These are phyloP conservation scores for Agonum fuliginosum DNA, from an alignment of 2,888 invertebrate species.

Conservation along the genomic window DNA sequence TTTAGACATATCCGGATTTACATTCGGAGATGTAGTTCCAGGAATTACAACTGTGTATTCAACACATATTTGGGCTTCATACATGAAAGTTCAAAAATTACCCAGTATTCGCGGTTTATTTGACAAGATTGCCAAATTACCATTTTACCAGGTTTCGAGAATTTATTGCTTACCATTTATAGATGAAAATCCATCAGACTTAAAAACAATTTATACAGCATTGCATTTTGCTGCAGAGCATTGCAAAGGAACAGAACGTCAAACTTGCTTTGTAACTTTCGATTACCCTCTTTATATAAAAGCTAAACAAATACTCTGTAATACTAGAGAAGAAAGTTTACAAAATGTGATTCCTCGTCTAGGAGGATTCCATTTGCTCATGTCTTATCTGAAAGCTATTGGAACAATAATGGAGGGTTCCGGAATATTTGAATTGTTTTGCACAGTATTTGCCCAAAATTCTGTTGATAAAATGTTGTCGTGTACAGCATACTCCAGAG, in stretches of 20 bases:
- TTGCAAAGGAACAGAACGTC: neutral
- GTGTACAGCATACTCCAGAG: constrained; percentile 64
- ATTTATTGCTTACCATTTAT: too few species aligned
- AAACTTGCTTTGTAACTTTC: neutral
- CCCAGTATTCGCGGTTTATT: too few species aligned
- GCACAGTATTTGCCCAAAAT: constrained; percentile 64
- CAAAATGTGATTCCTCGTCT: neutral
- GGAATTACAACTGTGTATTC: too few species aligned
- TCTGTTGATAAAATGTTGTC: constrained; percentile 66
- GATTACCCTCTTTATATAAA: too few species aligned
- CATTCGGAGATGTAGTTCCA: too few species aligned
- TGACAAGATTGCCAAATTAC: too few species aligned
- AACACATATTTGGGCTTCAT: too few species aligned
- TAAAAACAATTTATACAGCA: neutral
- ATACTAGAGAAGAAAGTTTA: neutral
- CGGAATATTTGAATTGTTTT: constrained; percentile 65
- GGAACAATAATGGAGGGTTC: constrained; percentile 68
- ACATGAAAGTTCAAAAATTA: too few species aligned
- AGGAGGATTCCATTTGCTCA: constrained; percentile 67
- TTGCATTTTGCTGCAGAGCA: neutral
- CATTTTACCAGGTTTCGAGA: too few species aligned
- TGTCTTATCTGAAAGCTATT: constrained; percentile 67
- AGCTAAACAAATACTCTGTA: neutral
- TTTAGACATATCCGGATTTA: too few species aligned
- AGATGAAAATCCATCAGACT: too few species aligned